Evolutionary conservation across 2,113 vertebrate genomes (phyloP), one percentile per base, ranked within the genome.

Genomic region (Alouatta palliata): DNA sequence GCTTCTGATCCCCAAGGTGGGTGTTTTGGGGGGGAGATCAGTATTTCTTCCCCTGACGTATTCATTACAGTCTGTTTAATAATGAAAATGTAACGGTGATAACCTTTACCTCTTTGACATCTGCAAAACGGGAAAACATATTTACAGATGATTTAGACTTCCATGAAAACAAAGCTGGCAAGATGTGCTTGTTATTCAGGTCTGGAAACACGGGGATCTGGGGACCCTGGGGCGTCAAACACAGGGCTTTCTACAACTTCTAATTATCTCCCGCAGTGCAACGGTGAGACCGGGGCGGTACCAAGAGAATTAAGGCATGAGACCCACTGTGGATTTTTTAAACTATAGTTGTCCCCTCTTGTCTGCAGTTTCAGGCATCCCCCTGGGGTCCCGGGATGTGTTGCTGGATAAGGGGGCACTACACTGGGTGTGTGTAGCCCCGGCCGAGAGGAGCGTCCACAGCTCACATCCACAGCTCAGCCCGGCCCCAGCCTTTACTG

Each of bases 41-140:
- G 35, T 93, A 37, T 88, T 12, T 58, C 47, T 54, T 77, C 58
- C 58, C 32, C 47, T 14, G 79, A 88, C 52, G 8, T 40, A 70
- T 86, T 81, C 43, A 75, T n/a, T 64, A 91, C 19, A 35, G 64
- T 83, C 70, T 90, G n/a, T 40, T 96, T 89, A 96, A 82, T 79
- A 87, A 68, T 45, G 30, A 94, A 95, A 90, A 86, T 35, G 82
- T 79, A 89, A 76, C n/a, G n/a, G 90, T 93, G 82, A 35, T 80
- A 96, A 94, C 82, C 71, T 96, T 89, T 92, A 95, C 47, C 82
- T 27, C 87, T 94, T 66, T 58, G 96, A 35, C 82, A 79, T 70
- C 92, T 93, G 77, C 70, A 92, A 95, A 92, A 80, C 40, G n/a
- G 89, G 83, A 91, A 88, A 20, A 82, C 32, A 47, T 47, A 94